Base-by-base conservation (phyloP, 2,888 invertebrate genomes). In the Papilio elwesi region DNA sequence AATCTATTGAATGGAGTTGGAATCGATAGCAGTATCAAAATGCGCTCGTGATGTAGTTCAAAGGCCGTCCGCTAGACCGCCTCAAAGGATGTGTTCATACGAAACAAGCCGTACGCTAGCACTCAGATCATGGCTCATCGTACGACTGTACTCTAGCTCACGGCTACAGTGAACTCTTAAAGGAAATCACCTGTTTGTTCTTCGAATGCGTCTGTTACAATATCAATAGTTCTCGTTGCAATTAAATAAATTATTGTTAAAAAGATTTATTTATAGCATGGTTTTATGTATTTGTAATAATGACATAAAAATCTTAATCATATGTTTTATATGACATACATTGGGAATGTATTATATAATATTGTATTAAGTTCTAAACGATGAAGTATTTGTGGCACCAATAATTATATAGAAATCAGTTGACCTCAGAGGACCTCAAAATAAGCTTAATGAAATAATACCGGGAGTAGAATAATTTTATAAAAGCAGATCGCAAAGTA, bases 11-110 rank as follows among this genome's bases (percentile, higher is more conserved):
- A 81, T 75, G 74, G 78, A 83, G 83, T 86, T 79, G 75, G 86
- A 89, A 92, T 91, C 90, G 88, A 91, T 90, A 89, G 80, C 79
- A 82, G 85, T 91, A 91, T 91, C 88, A 90, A 90, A 91, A 90
- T 89, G 90, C 88, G 87, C 81, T 83, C 82, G 81, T 78, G 85
- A 79, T 79, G 76, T 69, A 75, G 78, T 83, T 90, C 90, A 91
- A 92, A 92, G 90, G 87, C 85, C 81, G 81, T 76, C 81, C 80
- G 79, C 77, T 73, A 73, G 73, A 75, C 83, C 85, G 82, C 83
- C 85, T 91, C 90, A 90, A 92, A 89, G 90, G 87, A 85, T 85
- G 82, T 84, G 84, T 84, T 83, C 81, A 72, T 76, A 80, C 78
- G 79, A 84, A 87, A 89, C 90, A 87, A 84, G 84, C 86, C 85